A percentile compares a stretch with the other conserved stretches of the same genome.
Conservation (phyloP, 92 coral and sea anemone species). For the Plumapathes pennacea region DNA sequence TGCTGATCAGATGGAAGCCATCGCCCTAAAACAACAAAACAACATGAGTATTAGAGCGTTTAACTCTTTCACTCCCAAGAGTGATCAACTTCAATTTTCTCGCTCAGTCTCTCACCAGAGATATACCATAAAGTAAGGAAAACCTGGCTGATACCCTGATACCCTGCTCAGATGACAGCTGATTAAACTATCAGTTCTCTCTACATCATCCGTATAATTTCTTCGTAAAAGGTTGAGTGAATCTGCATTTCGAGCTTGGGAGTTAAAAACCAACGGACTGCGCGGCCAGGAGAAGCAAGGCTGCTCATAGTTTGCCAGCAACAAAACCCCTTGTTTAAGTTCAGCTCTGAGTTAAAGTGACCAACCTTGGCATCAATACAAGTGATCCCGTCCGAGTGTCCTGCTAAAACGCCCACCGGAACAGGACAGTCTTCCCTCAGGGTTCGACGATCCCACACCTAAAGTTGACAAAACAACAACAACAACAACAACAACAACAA, state of each 20-base stretch:
- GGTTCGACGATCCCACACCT: conserved; percentile 98
- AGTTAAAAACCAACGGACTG: too few species aligned
- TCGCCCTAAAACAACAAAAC: conserved; percentile 58
- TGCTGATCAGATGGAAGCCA: conserved; percentile 89
- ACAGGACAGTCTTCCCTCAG: conserved; percentile 69
- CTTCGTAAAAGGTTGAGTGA: too few species aligned
- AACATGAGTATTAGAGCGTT: too few species aligned
- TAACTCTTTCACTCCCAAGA: too few species aligned
- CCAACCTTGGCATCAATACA: conserved; percentile 89
- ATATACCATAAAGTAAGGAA: too few species aligned
- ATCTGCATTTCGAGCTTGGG: too few species aligned
- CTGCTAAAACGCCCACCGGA: conserved; percentile 92
- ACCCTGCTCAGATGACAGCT: too few species aligned
- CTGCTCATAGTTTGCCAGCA: too few species aligned
- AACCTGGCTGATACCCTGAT: too few species aligned
- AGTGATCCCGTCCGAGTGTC: conserved; percentile 86
- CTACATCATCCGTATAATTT: too few species aligned
- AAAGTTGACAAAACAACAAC: not conserved
- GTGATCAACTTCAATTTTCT: not conserved
- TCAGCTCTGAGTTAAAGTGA: not conserved
- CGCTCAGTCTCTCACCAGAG: not conserved
- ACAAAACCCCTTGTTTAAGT: not conserved
- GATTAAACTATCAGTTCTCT: too few species aligned
- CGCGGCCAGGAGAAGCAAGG: too few species aligned
- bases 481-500: not conserved